These are phyloP conservation scores for Carettochelys insculpta DNA, from an alignment of 2,113 vertebrate genomes.

Conservation along the genomic window DNA sequence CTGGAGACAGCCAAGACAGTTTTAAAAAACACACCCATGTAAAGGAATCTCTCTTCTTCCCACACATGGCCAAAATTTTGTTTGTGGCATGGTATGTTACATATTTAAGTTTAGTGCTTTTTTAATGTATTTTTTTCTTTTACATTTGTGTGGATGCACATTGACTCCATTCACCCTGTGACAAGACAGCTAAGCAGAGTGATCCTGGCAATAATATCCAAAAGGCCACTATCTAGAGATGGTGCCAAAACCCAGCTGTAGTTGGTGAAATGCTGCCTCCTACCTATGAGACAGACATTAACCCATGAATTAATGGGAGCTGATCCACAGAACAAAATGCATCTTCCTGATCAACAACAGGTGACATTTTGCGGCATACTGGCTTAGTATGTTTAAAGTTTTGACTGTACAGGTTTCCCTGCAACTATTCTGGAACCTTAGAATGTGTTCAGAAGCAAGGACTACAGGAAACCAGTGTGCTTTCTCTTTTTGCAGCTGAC, in stretches of 20 bases:
- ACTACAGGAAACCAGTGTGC: not conserved
- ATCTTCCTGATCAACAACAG: conserved; percentile 39
- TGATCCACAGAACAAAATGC: not conserved
- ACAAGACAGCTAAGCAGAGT: not conserved
- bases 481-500: conserved; percentile 17
- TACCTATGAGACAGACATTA: conserved; percentile 10
- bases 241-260: conserved; percentile 12
- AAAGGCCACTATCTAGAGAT: conserved; percentile 37
- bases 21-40: not conserved
- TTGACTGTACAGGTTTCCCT: conserved; percentile 21
- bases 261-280: not conserved
- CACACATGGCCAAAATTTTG: not conserved
- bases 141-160: not conserved
- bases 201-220: conserved; percentile 30
- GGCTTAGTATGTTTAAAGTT: not conserved
- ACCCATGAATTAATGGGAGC: conserved; percentile 23
- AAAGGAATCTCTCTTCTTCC: not conserved
- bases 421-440: conserved; percentile 4
- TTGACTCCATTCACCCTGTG: not conserved
- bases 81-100: not conserved
- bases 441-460: conserved; percentile 2
- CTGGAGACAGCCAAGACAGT: no score
- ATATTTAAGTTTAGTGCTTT: not conserved
- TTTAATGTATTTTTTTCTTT: not conserved
- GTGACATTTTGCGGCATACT: conserved; percentile 18